Evolutionary conservation across 1,140 invertebrate species (phyloP), one percentile per base, ranked within the genome.

Genomic region (Drosophila pachea): DNA sequence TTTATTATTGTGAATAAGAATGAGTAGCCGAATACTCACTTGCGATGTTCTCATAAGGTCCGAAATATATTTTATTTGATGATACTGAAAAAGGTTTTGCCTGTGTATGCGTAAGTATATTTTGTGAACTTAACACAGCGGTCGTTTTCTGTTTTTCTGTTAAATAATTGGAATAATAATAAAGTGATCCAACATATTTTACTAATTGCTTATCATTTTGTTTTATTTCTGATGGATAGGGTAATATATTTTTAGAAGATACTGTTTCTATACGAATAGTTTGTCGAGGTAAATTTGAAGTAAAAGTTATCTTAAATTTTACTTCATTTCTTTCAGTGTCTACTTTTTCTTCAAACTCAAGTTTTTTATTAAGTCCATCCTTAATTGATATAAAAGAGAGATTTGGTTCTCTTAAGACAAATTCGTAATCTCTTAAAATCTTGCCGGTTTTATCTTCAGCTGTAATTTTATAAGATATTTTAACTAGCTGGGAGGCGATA

Each of bases 191-290:
- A 58, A 90, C 92, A 82, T 95, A 98, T 70, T 94, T 93, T 0
- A 99, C 96, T 55, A 98, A 90, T 89, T 99, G 98, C 76, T 97
- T 97, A 81, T 99, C 97, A 69, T 95, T 94, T 89, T 99, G 98
- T 0, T 92, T 92, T 61, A 99, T 98, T 78, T 94, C 91, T 12
- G 93, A 93, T 1, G 98, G 98, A 90, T 97, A 95, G 2, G 97
- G 95, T 8, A 90, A 74, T 5, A 98, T 89, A 31, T 93, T 91
- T 84, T 97, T 94, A 0, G 94, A 94, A 29, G 94, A 94, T 0
- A 97, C 92, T 7, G 92, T 91, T 86, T 98, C 96, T 0, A 97
- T 91, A 49, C 93, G 93, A 35, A 95, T 81, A 4, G 91, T 90
- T 7, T 91, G 90, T 8, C 92, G 92, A 4, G 76, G 32, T 48